These are phyloP conservation scores for Paraescarpia echinospica DNA, from an alignment of 1,140 invertebrate genomes.

Conservation along the genomic window DNA sequence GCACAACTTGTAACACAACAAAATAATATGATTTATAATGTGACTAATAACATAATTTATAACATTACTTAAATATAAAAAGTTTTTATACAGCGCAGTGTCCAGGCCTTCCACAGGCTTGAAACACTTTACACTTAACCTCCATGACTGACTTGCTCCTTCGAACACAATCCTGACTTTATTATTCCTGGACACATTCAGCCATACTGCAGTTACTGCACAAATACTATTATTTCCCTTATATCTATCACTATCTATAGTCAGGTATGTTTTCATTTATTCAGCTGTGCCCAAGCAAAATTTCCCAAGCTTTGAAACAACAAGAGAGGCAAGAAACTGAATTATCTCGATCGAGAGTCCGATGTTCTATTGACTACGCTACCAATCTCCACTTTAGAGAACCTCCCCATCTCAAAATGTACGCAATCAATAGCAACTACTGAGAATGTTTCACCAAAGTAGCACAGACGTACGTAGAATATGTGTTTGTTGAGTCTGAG, in stretches of 20 bases:
- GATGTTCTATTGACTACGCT: background rate
- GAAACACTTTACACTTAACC: background rate
- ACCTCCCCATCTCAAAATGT: background rate
- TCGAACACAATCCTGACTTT: too few species aligned
- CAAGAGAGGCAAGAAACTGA: background rate
- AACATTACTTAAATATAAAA: background rate
- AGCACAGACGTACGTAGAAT: slow-evolving; percentile 76
- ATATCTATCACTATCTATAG: too few species aligned
- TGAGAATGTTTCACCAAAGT: background rate
- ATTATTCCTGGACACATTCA: too few species aligned
- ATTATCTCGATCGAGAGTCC: too few species aligned
- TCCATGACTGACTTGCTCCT: too few species aligned
- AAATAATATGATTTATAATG: background rate
- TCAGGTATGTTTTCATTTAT: too few species aligned
- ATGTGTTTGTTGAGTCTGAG: slow-evolving; percentile 85
- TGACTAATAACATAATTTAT: background rate
- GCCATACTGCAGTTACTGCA: too few species aligned
- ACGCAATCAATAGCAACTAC: background rate
- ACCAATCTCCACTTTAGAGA: too few species aligned
- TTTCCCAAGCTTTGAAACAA: background rate
- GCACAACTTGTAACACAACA: background rate
- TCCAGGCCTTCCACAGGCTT: too few species aligned
- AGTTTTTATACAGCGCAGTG: background rate
- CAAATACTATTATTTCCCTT: too few species aligned
- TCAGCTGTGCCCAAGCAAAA: background rate